Percentiles rank a stretch among this genome's conserved stretches.
These are phyloP conservation scores for Willisornis vidua DNA, from an alignment of 2,113 vertebrate species.

Conservation along the genomic window DNA sequence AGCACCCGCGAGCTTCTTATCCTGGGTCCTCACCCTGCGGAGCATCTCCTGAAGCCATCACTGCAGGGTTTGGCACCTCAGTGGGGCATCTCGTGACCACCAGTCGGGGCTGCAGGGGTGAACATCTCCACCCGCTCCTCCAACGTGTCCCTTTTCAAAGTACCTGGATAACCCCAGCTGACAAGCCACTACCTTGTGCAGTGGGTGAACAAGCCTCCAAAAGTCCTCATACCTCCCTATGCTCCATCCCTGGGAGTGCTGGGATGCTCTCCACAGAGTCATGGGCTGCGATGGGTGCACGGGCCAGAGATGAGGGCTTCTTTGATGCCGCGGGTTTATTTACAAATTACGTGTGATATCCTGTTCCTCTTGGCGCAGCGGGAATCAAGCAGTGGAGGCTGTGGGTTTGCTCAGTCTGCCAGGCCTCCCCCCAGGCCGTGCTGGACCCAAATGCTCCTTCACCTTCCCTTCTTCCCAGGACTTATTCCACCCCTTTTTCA, in stretches of 20 bases:
- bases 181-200: background rate
- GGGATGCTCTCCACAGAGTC: background rate
- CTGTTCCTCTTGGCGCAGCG: background rate
- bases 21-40: background rate
- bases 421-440: background rate
- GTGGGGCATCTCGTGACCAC: rapidly evolving
- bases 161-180: background rate
- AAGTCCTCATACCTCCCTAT: background rate
- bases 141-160: rapidly evolving
- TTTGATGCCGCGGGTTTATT: background rate
- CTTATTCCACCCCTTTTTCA: background rate
- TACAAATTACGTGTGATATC: background rate
- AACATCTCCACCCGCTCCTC: background rate
- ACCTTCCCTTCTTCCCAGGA: background rate
- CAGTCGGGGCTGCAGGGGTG: background rate
- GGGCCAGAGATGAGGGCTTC: background rate
- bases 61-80: rapidly evolving
- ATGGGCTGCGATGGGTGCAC: rapidly evolving
- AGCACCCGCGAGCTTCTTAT: background rate
- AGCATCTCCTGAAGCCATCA: background rate
- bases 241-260: rapidly evolving
- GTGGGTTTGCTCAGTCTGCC: background rate
- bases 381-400: background rate
- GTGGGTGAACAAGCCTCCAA: background rate
- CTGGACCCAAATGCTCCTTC: background rate